phyloP scores from a whole-genome alignment of 2,113 vertebrate genomes.

The Varanus salvator region DNA sequence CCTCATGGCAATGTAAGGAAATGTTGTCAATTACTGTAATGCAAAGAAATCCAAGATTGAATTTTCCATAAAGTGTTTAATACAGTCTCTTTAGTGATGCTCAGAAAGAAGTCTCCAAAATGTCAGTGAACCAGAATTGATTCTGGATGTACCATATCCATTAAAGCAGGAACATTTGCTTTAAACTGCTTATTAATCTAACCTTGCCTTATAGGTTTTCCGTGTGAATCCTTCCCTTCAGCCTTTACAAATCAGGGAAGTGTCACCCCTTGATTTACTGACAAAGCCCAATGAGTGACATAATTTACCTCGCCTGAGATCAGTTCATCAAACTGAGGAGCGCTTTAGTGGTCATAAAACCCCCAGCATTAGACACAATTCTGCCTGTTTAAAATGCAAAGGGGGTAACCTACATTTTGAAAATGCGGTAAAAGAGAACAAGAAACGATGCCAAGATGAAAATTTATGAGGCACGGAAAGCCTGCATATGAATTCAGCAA shows the following conservation, averaged over 20 bases:
- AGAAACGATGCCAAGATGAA: constrained; percentile 72
- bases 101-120: constrained; percentile 53
- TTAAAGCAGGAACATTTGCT: constrained; percentile 62
- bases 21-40: constrained; percentile 79
- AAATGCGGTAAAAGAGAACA: constrained; percentile 74
- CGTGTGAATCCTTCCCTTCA: constrained; percentile 51
- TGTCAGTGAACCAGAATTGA: constrained; percentile 63
- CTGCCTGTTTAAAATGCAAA: constrained; percentile 80
- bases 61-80: constrained; percentile 64
- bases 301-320: constrained; percentile 80
- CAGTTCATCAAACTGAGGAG: constrained; percentile 81
- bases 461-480: constrained; percentile 65
- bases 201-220: constrained; percentile 70
- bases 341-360: constrained; percentile 74
- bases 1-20: constrained; percentile 77
- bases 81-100: constrained; percentile 42
- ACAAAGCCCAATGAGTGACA: constrained; percentile 78
- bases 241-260: constrained; percentile 74
- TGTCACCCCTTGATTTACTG: constrained; percentile 76
- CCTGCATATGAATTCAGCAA: constrained; percentile 51
- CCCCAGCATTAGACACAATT: constrained; percentile 72
- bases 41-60: constrained; percentile 61
- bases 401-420: constrained; percentile 75
- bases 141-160: constrained; percentile 54
- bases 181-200: constrained; percentile 74